Base-by-base conservation (phyloP, 1,140 invertebrate species). In the Conus ventricosus region DNA sequence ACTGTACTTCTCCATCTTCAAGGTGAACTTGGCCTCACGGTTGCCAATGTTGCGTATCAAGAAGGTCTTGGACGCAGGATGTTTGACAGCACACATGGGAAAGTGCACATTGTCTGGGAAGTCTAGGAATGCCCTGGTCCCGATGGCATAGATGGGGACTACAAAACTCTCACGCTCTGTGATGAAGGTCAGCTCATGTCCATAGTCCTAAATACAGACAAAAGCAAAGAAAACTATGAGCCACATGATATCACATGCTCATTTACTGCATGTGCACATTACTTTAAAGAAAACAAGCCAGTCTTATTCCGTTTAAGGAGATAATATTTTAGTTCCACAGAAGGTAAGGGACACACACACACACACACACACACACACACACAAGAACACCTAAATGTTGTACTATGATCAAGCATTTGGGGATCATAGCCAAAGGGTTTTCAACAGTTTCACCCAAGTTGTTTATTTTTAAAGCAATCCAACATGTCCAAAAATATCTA, bases 151-250 rank as follows among this genome's bases (percentile, higher is more conserved):
- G 23, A 96, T 93, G 10, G 95, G 95, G 13, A 96, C 94, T 63
- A 95, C 90, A 90, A 95, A 95, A 88, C 95, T 95, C 89, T 95
- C 95, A 83, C 95, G 90, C 88, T 95, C 95, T 27, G 95, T 95
- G 83, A 93, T 93, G 85, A 95, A 95, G 10, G 95, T 92, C 25
- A 95, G 90, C 82, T 95, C 95, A 92, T 95, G 95, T 27, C 91
- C 92, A 88, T 95, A 96, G 87, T 96, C 95, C 94, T 95, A 88
- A 7, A 63, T 20, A 63, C 60, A 63, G 60, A 23, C 57, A 60
- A 60, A 60, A 60, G 15, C 8, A 60, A 60, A 60, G 8, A 60
- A 60, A 8, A 60, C 8, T 15, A 60, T 60, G 4, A 60, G 57
- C 57, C 57, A 60, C 8, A 60, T 2, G 15, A 60, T 60, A 60